Evolutionary conservation across 2,888 invertebrate genomes (phyloP), one percentile per base, ranked within the genome.

Genomic region (Eulithis testata): DNA sequence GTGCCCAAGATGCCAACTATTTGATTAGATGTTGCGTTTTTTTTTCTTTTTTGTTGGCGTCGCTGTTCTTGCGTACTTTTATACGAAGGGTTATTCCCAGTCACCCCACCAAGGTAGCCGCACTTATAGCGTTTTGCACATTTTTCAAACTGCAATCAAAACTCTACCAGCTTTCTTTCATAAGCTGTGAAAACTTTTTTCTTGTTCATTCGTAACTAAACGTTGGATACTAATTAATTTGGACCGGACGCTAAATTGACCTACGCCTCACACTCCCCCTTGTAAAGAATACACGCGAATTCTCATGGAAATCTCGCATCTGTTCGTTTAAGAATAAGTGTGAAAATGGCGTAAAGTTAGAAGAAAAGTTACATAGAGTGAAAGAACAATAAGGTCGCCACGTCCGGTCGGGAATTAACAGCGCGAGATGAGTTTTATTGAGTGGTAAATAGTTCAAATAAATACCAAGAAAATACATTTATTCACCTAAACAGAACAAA

Each of bases 141-240:
- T 31, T 31, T 5, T 31, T 31, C 31, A 31, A 31, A 31, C 31
- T 31, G 31, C 31, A 31, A 31, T 5, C 31, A 12, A 37, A 52
- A 36, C 36, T 37, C 6, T 14, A 37, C 14, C 12, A 14, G 49
- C 57, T 49, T 7, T 49, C 14, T 4, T 37, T 1, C 40, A 7
- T 9, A 40, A 49, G 8, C 49, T 49, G 31, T 31, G 9, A 56
- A 14, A 53, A 37, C 40, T n/a, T n/a, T 14, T 36, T 50, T 50
- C 36, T 11, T 52, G 40, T 51, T 71, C 21, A 57, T 53, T 60
- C 73, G 68, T 83, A 84, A 85, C 86, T 70, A 85, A 87, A 85
- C 79, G 82, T 77, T 79, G 77, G 79, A 79, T 80, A 78, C 81
- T 85, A 87, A 88, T 89, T 90, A 88, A 87, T 88, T 86, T 84